Percentiles rank a stretch among this genome's conserved stretches.
These are phyloP conservation scores for Scytalopus superciliaris DNA, from an alignment of 2,113 vertebrate genomes.

Conservation along the genomic window DNA sequence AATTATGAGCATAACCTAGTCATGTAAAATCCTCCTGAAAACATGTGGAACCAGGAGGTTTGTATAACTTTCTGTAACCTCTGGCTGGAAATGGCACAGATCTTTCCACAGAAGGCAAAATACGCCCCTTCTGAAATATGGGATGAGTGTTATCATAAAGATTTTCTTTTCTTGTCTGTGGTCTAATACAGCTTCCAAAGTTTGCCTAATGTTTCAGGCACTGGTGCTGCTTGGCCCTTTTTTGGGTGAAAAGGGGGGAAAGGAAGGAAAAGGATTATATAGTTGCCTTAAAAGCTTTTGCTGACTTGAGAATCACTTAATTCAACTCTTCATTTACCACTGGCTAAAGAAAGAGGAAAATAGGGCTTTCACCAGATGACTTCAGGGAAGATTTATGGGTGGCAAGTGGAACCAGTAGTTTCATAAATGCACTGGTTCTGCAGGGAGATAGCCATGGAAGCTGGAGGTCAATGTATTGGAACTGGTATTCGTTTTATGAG, in stretches of 20 bases:
- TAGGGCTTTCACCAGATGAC: neutral
- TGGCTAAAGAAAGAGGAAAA: neutral
- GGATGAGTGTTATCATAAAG: fast-evolving
- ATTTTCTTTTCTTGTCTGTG: neutral
- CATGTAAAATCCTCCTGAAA: neutral
- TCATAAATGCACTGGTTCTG: neutral
- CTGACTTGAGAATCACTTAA: neutral
- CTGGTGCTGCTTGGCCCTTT: neutral
- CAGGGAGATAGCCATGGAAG: neutral
- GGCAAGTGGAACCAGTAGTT: neutral
- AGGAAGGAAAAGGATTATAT: neutral
- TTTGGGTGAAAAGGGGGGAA: neutral
- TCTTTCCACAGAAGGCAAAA: neutral
- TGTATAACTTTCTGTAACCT: neutral
- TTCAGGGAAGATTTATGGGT: neutral
- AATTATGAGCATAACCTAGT: neutral
- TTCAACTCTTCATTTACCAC: neutral
- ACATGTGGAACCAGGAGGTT: neutral
- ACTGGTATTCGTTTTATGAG: neutral
- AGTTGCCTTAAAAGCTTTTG: neutral
- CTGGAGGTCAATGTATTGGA: neutral
- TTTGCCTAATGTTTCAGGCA: neutral
- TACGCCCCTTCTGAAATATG: neutral
- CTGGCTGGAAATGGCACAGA: neutral
- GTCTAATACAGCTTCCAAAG: neutral